Base-by-base conservation (phyloP, 92 coral and sea anemone genomes). In the Ricordea florida region DNA sequence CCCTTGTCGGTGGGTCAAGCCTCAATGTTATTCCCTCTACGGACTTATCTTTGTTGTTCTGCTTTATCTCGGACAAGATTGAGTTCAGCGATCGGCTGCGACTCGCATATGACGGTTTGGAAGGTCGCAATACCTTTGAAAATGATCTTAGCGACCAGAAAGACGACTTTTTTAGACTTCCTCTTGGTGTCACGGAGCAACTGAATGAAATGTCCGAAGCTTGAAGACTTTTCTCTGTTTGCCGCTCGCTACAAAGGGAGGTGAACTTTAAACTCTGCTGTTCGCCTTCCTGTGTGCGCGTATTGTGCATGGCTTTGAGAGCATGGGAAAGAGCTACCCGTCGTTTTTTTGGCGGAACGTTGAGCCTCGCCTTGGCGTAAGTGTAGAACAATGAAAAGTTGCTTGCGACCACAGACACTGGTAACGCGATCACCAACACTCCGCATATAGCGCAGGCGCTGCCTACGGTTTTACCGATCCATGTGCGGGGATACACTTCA, bases 391-490 rank as follows among this genome's bases (percentile, higher is more conserved):
- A 59, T 6, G 93, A 85, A 47, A 94, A 94, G 93, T 94, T 94
- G 16, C 97, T 94, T 6, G 96, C 97, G 13, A 94, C 93, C 22
- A 94, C 98, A 18, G 98, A 94, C 21, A 94, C 98, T 13, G 98
- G 98, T 11, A 94, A 86, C 13, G 98, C 98, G 27, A 94, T 94
- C 66, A 94, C 98, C 25, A 94, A 82, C 31, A 94, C 98, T n/a
- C 98, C 98, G 67, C 92, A 94, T 65, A 94, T 82, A 27, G 98
- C 98, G 44, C 98, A 94, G 34, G 92, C 89, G 71, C 98, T 92
- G 11, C 98, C 98, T 24, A 94, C 90, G 48, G 90, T 72, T 81
- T 94, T 90, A 38, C 98, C 98, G 36, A 86, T 79, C 98, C 98
- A 92, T 11, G 98, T 94, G 66, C 85, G 80, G 11, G 98, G 98